phyloP scores from a whole-genome alignment of 2,888 invertebrate genomes.

The Serripes groenlandicus region DNA sequence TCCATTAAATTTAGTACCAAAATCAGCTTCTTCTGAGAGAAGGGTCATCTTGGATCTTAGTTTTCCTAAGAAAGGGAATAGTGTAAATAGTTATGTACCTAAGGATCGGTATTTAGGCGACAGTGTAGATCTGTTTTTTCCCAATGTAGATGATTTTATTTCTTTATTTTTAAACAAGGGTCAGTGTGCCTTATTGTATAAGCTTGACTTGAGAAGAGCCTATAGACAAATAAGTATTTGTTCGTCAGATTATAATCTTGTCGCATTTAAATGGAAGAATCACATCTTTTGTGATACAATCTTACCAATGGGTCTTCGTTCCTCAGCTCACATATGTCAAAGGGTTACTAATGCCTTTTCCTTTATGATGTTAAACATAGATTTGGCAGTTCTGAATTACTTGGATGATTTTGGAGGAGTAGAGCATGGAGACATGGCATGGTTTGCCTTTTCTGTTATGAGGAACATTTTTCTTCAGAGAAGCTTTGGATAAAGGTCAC shows the following conservation, averaged over 20 bases:
- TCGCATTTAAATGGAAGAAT: conserved; percentile 1
- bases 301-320: not conserved
- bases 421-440: not conserved
- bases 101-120: conserved; percentile 18
- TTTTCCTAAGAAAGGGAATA: not conserved
- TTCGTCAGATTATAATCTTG: not conserved
- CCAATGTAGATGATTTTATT: conserved; percentile 14
- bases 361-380: not conserved
- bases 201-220: conserved; percentile 5
- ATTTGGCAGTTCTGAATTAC: not conserved
- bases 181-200: not conserved
- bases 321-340: not conserved
- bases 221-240: conserved; percentile 12
- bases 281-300: not conserved
- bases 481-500: not conserved
- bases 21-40: conserved; percentile 8
- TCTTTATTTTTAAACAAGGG: not conserved
- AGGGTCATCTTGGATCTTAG: conserved; percentile 16
- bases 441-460: not conserved
- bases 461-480: not conserved
- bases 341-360: conserved; percentile 6
- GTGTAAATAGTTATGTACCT: not conserved
- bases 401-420: not conserved
- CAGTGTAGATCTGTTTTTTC: not conserved
- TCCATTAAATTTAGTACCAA: conserved; percentile 22